phyloP scores from a whole-genome alignment of 2,113 vertebrate species.

The Dicerorhinus sumatrensis region DNA sequence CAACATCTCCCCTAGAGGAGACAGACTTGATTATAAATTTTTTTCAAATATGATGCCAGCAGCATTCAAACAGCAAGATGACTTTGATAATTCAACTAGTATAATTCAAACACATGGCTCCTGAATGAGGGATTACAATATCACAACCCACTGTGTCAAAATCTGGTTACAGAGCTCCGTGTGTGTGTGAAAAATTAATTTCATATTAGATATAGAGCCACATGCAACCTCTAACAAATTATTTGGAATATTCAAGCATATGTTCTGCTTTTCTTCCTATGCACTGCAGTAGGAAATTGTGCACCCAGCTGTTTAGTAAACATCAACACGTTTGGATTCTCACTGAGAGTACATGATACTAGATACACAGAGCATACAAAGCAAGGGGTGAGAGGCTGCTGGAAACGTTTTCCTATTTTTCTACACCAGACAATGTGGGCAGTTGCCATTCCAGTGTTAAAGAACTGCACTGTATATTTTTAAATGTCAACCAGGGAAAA shows the following conservation, averaged over 20 bases:
- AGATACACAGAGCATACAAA: slow-evolving; percentile 66
- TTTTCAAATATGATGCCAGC: slow-evolving; percentile 76
- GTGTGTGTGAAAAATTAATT: slow-evolving; percentile 82
- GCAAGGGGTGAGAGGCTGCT: slow-evolving; percentile 66
- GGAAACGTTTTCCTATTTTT: slow-evolving; percentile 72
- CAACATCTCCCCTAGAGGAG: slow-evolving; percentile 75
- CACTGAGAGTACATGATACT: slow-evolving; percentile 72
- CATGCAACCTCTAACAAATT: slow-evolving; percentile 66
- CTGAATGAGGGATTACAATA: slow-evolving; percentile 81
- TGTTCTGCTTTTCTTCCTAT: slow-evolving; percentile 65
- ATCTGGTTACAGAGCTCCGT: slow-evolving; percentile 75
- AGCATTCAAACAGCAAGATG: slow-evolving; percentile 79
- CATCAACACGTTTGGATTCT: slow-evolving; percentile 74
- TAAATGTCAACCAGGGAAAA: slow-evolving; percentile 65
- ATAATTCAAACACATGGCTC: slow-evolving; percentile 80
- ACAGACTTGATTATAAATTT: slow-evolving; percentile 65
- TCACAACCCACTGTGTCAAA: slow-evolving; percentile 84
- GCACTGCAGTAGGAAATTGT: slow-evolving; percentile 58
- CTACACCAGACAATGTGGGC: slow-evolving; percentile 43
- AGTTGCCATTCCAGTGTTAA: slow-evolving; percentile 66
- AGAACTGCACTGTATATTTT: slow-evolving; percentile 72
- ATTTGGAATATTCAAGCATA: slow-evolving; percentile 62
- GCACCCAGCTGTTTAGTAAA: slow-evolving; percentile 68
- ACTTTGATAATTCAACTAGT: slow-evolving; percentile 81
- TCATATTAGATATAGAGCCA: slow-evolving; percentile 69